Evolutionary conservation across 2,113 vertebrate species (phyloP).

Genomic region (Centropus bengalensis): DNA sequence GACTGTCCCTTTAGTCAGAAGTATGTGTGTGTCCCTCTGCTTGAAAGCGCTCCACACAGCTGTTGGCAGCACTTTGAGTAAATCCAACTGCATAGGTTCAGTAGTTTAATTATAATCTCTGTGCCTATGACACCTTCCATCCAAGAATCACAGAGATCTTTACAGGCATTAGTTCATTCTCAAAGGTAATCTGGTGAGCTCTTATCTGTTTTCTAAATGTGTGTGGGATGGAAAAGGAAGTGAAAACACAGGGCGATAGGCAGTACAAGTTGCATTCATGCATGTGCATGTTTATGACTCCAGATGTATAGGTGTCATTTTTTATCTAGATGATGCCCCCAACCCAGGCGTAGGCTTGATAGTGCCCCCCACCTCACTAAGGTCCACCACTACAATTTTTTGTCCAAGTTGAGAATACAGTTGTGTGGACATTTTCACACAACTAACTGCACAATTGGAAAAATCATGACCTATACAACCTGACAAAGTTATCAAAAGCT

Average conservation of each 20-base stretch:
- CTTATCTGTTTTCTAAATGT: background rate
- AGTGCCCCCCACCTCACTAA: background rate
- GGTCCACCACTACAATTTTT: background rate
- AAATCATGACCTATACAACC: background rate
- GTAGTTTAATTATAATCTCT: constrained; percentile 13
- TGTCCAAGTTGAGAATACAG: background rate
- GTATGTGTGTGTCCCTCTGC: background rate
- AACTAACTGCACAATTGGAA: background rate
- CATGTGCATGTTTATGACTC: background rate
- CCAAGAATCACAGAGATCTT: background rate
- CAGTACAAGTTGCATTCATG: background rate
- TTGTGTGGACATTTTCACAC: background rate
- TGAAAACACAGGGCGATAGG: background rate
- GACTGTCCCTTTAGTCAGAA: background rate
- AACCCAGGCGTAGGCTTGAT: background rate
- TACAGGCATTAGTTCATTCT: constrained; percentile 2
- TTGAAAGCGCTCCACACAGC: background rate
- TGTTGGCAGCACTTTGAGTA: background rate
- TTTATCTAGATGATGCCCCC: background rate
- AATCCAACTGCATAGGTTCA: constrained; percentile 21
- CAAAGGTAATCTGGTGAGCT: background rate
- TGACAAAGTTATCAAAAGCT: background rate
- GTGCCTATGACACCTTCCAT: background rate
- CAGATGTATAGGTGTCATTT: background rate
- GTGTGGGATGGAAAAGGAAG: background rate